phyloP scores from a whole-genome alignment of 2,797 vertebrate genomes.

The Microctenopoma lineatum region DNA sequence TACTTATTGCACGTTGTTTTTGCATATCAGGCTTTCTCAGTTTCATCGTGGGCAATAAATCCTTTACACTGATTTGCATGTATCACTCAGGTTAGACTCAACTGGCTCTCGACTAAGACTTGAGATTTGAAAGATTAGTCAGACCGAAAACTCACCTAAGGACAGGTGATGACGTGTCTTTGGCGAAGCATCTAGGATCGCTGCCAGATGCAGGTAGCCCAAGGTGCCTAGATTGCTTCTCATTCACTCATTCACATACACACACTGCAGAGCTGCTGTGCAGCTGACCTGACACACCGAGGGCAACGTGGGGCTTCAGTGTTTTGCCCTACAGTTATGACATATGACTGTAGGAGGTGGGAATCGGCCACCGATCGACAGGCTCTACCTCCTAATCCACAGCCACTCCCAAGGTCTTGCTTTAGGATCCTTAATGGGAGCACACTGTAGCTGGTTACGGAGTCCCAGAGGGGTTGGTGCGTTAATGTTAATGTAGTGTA shows the following conservation, averaged over 20 bases:
- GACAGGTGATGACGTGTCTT: conserved; percentile 34
- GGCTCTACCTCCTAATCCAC: too few relatives aligned
- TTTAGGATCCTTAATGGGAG: conserved; percentile 25
- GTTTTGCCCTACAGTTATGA: too few relatives aligned
- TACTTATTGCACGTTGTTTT: neutral
- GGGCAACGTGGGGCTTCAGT: too few relatives aligned
- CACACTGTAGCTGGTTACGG: conserved; percentile 23
- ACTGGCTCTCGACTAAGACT: neutral
- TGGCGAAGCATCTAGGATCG: conserved; percentile 21
- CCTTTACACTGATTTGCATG: conserved; percentile 30
- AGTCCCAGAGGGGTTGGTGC: conserved; percentile 8
- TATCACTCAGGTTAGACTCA: conserved; percentile 12
- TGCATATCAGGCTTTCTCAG: conserved; percentile 1
- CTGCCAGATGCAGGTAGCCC: conserved; percentile 11
- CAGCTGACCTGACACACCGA: too few relatives aligned
- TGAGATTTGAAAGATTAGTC: neutral
- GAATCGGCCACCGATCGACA: too few relatives aligned
- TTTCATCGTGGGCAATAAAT: conserved; percentile 37
- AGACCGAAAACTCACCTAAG: conserved; percentile 26
- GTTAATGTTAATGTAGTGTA: neutral
- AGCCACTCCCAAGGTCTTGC: conserved; percentile 20
- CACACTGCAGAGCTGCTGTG: too few relatives aligned
- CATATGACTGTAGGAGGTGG: too few relatives aligned
- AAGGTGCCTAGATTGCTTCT: too few relatives aligned
- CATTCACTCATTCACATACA: too few relatives aligned